These are phyloP conservation scores for Delphinapterus leucas DNA, from an alignment of 2,113 vertebrate species.

Conservation along the genomic window DNA sequence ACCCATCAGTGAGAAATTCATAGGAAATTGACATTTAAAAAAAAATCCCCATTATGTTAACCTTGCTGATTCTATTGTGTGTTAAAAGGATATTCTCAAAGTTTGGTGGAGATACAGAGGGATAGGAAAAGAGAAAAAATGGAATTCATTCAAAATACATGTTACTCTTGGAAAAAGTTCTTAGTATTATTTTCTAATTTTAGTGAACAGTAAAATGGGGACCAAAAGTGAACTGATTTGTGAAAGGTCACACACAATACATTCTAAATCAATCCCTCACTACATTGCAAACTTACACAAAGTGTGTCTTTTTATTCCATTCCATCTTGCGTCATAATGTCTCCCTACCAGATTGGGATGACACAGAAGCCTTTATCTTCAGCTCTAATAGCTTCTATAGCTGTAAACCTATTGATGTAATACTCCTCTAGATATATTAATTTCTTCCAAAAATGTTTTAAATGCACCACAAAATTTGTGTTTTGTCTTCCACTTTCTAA, in stretches of 20 bases:
- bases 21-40: not conserved
- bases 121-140: not conserved
- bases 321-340: not conserved
- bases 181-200: not conserved
- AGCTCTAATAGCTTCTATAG: not conserved
- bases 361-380: not conserved
- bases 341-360: not conserved
- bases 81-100: not conserved
- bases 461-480: not conserved
- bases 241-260: not conserved
- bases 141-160: not conserved
- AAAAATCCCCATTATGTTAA: not conserved
- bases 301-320: not conserved
- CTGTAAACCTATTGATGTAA: not conserved
- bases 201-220: not conserved
- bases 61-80: not conserved
- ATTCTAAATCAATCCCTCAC: not conserved
- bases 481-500: not conserved
- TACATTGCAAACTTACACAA: not conserved
- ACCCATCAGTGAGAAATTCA: not conserved
- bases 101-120: not conserved
- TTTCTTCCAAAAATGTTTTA: not conserved
- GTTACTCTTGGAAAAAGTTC: not conserved
- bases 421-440: not conserved
- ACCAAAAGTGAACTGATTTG: not conserved